phyloP scores from a whole-genome alignment of 2,888 invertebrate species.

The Lucinisca nassula region DNA sequence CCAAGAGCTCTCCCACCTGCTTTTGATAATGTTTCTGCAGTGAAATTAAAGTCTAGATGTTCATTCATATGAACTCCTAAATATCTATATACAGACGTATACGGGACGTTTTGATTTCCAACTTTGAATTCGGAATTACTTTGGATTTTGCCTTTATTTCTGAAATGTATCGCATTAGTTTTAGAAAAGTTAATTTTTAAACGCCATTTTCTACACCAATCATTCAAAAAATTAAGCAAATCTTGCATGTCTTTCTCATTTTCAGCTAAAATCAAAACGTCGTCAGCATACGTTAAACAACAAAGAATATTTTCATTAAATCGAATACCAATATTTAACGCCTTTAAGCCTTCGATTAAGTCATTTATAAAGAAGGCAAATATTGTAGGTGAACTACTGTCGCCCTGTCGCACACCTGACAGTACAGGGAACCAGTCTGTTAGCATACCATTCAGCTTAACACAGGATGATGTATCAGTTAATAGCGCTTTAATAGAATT shows the following conservation, averaged over 20 bases:
- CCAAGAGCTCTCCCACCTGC: background rate
- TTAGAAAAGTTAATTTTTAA: too few species aligned
- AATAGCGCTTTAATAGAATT: constrained; percentile 17
- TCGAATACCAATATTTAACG: too few species aligned
- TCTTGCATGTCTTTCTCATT: constrained; percentile 20
- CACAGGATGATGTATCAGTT: background rate
- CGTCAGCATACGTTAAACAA: constrained; percentile 24
- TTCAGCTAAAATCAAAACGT: background rate
- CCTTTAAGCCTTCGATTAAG: too few species aligned
- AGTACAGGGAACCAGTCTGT: constrained; percentile 2
- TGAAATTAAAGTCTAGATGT: background rate
- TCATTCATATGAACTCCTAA: constrained; percentile 16
- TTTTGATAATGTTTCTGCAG: background rate
- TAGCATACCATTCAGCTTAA: background rate
- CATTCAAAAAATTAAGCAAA: background rate
- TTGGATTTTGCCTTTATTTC: too few species aligned
- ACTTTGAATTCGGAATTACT: too few species aligned
- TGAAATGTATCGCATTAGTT: too few species aligned
- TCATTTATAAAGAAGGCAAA: constrained; percentile 39
- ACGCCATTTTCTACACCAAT: constrained; percentile 22
- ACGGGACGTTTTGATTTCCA: background rate
- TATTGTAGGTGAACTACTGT: too few species aligned
- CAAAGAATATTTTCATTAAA: too few species aligned
- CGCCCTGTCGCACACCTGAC: constrained; percentile 28
- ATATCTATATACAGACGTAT: constrained; percentile 1